Evolutionary conservation across 2,113 vertebrate genomes (phyloP).

Genomic region (Cyanistes caeruleus): DNA sequence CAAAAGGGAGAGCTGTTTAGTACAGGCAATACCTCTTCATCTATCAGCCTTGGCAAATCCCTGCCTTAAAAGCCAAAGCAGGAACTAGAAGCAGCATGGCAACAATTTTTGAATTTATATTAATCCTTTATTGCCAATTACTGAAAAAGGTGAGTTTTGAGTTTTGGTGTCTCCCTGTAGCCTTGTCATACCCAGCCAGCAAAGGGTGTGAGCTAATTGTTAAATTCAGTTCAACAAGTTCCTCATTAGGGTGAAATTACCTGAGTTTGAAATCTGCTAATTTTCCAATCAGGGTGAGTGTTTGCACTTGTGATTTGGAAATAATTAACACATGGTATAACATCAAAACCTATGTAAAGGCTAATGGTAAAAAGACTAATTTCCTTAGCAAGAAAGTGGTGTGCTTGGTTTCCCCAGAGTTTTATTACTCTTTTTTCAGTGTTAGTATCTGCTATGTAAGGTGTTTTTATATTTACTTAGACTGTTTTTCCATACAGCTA

Average conservation of each 20-base stretch:
- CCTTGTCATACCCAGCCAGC: conserved; percentile 52
- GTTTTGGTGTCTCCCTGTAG: background rate
- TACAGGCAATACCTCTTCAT: background rate
- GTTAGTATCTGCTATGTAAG: background rate
- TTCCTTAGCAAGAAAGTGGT: conserved; percentile 10
- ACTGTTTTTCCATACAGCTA: background rate
- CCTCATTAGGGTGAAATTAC: conserved; percentile 84
- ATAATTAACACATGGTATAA: conserved; percentile 81
- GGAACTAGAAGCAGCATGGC: background rate
- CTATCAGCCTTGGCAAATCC: background rate
- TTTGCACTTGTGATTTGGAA: conserved; percentile 84
- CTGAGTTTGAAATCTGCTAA: conserved; percentile 83
- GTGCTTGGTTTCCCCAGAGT: background rate
- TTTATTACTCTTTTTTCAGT: background rate
- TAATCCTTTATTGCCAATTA: background rate
- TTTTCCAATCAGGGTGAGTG: conserved; percentile 86
- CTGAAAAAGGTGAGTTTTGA: background rate
- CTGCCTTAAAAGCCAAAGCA: background rate
- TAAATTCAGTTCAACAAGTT: conserved; percentile 85
- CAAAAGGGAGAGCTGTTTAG: background rate
- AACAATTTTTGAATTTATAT: background rate
- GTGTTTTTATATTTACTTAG: background rate
- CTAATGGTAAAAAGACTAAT: conserved; percentile 69
- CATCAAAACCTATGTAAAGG: conserved; percentile 74
- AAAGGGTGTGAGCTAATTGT: conserved; percentile 81